These are phyloP conservation scores for Philaenus spumarius DNA, from an alignment of 1,140 invertebrate genomes.

Conservation along the genomic window DNA sequence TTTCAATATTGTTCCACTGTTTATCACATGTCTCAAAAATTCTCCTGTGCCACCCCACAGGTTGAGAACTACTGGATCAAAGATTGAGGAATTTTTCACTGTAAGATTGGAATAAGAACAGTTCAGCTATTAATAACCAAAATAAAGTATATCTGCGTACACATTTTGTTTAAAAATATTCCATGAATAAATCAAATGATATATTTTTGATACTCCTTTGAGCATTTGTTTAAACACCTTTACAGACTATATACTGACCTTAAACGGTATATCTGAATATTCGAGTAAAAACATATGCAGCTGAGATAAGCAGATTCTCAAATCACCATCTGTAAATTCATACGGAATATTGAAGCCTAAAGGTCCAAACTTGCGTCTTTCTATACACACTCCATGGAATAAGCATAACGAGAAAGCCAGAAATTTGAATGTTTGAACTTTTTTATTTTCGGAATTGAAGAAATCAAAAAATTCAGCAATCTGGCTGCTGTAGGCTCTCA, in stretches of 20 bases:
- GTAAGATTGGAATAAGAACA: too few species aligned
- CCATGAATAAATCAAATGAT: too few species aligned
- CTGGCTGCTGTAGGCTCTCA: conserved; percentile 50
- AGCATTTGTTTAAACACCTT: too few species aligned
- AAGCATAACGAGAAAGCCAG: conserved; percentile 61
- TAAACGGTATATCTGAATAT: conserved; percentile 55
- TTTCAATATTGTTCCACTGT: too few species aligned
- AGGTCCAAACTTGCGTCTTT: conserved; percentile 63
- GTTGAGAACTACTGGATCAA: too few species aligned
- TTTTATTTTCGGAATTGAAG: conserved; percentile 44
- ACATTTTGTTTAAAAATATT: neutral
- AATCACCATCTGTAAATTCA: conserved; percentile 68
- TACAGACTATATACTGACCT: conserved; percentile 47
- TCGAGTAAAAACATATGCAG: conserved; percentile 59
- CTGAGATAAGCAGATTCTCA: conserved; percentile 63
- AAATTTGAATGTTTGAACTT: conserved; percentile 52
- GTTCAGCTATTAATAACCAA: too few species aligned
- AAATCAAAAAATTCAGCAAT: conserved; percentile 47
- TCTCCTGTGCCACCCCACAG: too few species aligned
- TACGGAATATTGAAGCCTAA: conserved; percentile 70
- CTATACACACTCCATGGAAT: conserved; percentile 62
- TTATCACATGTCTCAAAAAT: too few species aligned
- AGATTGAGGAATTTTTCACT: too few species aligned
- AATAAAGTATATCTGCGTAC: neutral
- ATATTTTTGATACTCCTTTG: too few species aligned